Evolutionary conservation across 2,888 invertebrate species (phyloP).

Genomic region (Tineola bisselliella): DNA sequence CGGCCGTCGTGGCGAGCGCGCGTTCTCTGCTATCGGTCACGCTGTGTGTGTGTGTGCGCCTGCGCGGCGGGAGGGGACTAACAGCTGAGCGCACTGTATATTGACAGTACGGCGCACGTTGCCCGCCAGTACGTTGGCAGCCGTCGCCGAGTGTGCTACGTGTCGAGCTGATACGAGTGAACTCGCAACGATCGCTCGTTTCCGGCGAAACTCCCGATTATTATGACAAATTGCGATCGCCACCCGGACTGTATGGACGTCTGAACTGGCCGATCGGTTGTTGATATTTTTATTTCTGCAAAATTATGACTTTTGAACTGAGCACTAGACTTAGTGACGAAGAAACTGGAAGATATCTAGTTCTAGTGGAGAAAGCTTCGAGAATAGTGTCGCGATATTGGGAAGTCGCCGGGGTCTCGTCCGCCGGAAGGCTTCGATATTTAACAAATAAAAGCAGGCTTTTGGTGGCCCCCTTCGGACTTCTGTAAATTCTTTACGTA

Average conservation of each 20-base stretch:
- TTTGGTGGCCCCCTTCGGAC: constrained; percentile 42
- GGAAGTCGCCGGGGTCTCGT: constrained; percentile 49
- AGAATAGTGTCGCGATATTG: constrained; percentile 64
- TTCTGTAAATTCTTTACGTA: constrained; percentile 31
- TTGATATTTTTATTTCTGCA: neutral
- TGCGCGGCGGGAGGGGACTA: constrained; percentile 47
- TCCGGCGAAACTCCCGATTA: constrained; percentile 17
- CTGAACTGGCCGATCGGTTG: constrained; percentile 43
- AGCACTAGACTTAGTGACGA: constrained; percentile 41
- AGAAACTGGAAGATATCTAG: constrained; percentile 54
- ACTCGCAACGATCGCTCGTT: constrained; percentile 16
- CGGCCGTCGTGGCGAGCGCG: constrained; percentile 23
- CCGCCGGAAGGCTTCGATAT: constrained; percentile 16
- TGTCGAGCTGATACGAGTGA: constrained; percentile 42
- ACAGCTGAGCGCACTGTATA: constrained; percentile 70
- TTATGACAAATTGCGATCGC: constrained; percentile 24
- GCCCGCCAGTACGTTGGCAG: constrained; percentile 69
- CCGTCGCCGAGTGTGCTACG: constrained; percentile 53
- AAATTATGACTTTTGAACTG: constrained; percentile 66
- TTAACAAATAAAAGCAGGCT: neutral
- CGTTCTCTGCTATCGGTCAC: neutral
- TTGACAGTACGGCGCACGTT: constrained; percentile 66
- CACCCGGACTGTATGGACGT: constrained; percentile 45
- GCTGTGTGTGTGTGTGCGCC: constrained; percentile 20
- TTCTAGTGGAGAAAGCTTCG: constrained; percentile 57